Base-by-base conservation (phyloP, 2,888 invertebrate genomes). In the Dione juno region DNA sequence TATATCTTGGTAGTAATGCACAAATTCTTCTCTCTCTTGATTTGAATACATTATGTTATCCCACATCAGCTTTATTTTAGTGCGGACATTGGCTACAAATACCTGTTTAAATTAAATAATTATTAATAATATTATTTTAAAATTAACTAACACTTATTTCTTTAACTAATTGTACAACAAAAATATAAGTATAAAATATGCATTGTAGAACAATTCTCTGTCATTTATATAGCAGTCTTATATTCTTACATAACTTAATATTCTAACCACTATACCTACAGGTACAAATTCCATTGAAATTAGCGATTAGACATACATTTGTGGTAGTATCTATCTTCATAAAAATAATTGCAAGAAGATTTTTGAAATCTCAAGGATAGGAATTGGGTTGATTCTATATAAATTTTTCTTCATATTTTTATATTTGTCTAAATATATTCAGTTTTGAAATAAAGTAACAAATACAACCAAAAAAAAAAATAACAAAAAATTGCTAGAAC, bases 11-110 rank as follows among this genome's bases (percentile, higher is more conserved):
- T 93, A 90, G 79, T 95, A 96, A 74, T 95, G 95, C 0, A 93
- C 84, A 81, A 96, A 97, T 71, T 94, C 90, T 19, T 93, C 92
- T 9, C 94, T 93, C 75, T 96, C 94, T 0, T 88, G 82, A 48
- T 94, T 93, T 0, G 95, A 94, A 80, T 95, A 96, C 84, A 96
- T 95, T 65, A 97, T 96, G 74, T 94, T 94, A 69, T 97, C 95
- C 98, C 98, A 98, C 92, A 96, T 94, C 11, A 94, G 86, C 67
- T 90, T 86, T 48, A 98, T 94, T 82, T 98, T 97, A 0, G 92
- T 88, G 28, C 98, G 94, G 1, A 97, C 89, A 80, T 96, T 95
- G 0, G 94, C 93, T 28, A 97, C 94, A 80, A 94, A 94, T 50
- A 93, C 88, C 94, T 94, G 76, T 3, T 64, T 69, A 63, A 41